These are phyloP conservation scores for Lepidostoma basale DNA, from an alignment of 1,140 invertebrate genomes.

Conservation along the genomic window DNA sequence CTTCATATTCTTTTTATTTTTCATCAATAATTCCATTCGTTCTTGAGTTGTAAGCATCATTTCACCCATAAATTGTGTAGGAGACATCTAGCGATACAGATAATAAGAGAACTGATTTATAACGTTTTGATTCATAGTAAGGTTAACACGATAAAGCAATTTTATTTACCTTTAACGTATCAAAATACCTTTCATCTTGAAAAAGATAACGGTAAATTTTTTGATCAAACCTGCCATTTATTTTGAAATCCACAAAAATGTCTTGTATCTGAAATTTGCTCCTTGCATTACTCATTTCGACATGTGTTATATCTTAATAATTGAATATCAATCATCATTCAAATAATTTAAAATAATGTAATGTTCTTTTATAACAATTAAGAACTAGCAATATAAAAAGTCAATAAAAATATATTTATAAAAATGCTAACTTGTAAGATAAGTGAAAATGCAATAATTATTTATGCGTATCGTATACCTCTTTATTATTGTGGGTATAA, in stretches of 20 bases:
- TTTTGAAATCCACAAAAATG: not conserved
- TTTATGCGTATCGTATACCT: too few species aligned
- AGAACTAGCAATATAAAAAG: too few species aligned
- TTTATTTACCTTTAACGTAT: not conserved
- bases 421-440: too few species aligned
- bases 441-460: too few species aligned
- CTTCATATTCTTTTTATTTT: slow-evolving; percentile 5
- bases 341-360: too few species aligned
- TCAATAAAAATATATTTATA: too few species aligned
- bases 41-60: slow-evolving; percentile 2
- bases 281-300: too few species aligned
- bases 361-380: too few species aligned
- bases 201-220: slow-evolving; percentile 3
- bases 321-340: too few species aligned
- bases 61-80: slow-evolving; percentile 8
- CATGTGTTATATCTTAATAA: too few species aligned
- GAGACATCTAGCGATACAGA: not conserved
- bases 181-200: slow-evolving; percentile 17
- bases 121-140: not conserved
- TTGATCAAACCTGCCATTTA: not conserved
- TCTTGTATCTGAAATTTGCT: too few species aligned
- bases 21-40: not conserved
- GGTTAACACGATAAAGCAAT: not conserved
- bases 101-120: not conserved
- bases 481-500: too few species aligned